Evolutionary conservation across 2,888 invertebrate species (phyloP).

Genomic region (Tubulanus polymorphus): DNA sequence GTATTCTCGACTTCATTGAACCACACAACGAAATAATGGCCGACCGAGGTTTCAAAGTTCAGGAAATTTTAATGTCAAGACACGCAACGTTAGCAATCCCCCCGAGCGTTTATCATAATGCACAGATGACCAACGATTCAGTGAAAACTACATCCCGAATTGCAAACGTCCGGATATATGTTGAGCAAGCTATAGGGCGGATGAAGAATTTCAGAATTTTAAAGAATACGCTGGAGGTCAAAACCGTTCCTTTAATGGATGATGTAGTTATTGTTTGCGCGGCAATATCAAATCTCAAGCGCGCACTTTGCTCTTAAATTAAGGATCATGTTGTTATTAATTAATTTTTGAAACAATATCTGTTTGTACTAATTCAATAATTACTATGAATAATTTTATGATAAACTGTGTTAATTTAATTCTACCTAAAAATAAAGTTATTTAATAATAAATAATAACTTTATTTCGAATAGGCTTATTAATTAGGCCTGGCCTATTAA

Average conservation of each 20-base stretch:
- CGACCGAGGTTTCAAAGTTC: constrained; percentile 19
- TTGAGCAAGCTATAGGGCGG: background rate
- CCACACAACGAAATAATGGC: constrained; percentile 20
- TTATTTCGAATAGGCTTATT: too few relatives aligned
- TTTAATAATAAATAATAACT: too few relatives aligned
- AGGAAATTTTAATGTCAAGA: constrained; percentile 8
- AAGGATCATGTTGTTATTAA: too few relatives aligned
- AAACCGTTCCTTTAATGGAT: background rate
- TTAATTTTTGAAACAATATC: too few relatives aligned
- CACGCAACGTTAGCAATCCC: constrained; percentile 15
- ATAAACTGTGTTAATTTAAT: too few relatives aligned
- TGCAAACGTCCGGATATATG: background rate
- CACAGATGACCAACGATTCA: constrained; percentile 10
- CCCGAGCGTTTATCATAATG: constrained; percentile 1
- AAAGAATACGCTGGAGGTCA: background rate
- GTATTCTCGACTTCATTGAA: constrained; percentile 12
- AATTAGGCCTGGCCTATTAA: too few relatives aligned
- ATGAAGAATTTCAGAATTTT: background rate
- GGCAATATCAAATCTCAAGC: background rate
- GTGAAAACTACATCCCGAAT: constrained; percentile 2
- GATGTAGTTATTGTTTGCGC: background rate
- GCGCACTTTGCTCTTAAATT: too few relatives aligned
- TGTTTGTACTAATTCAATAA: too few relatives aligned
- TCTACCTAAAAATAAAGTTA: too few relatives aligned
- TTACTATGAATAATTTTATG: too few relatives aligned